phyloP scores from a whole-genome alignment of 2,797 vertebrate genomes.

The Fratercula arctica region DNA sequence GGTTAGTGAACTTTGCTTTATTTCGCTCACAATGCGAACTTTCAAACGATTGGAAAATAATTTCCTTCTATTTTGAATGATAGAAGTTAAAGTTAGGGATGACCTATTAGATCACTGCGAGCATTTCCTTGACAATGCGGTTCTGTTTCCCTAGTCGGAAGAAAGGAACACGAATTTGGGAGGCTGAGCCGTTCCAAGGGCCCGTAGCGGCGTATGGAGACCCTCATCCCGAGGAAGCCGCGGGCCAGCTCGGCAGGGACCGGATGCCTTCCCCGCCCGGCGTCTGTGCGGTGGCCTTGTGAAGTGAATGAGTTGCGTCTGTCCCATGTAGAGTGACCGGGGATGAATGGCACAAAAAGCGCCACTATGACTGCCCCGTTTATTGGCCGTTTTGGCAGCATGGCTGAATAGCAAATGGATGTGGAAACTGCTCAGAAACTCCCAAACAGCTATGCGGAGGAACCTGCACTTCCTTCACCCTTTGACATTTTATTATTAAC shows the following conservation, averaged over 20 bases:
- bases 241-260: conserved; percentile 4
- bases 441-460: conserved; percentile 48
- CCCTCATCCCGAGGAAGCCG: not conserved
- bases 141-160: not conserved
- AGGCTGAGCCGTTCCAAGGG: not conserved
- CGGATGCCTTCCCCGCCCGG: not conserved
- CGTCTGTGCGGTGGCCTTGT: not conserved
- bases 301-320: conserved; percentile 41
- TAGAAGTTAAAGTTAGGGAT: conserved; percentile 67
- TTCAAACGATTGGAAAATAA: conserved; percentile 27
- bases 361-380: conserved; percentile 43
- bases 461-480: conserved; percentile 64
- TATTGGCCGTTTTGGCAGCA: conserved; percentile 18
- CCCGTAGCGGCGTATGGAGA: not conserved
- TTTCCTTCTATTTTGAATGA: conserved; percentile 52
- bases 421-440: conserved; percentile 48
- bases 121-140: not conserved
- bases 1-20: conserved; percentile 56
- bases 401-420: conserved; percentile 52
- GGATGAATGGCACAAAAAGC: conserved; percentile 45
- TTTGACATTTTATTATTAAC: conserved; percentile 56
- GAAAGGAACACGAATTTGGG: not conserved
- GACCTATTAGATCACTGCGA: conserved; percentile 71
- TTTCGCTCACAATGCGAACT: conserved; percentile 52
- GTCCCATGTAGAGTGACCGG: not conserved